phyloP scores from a whole-genome alignment of 2,888 invertebrate species.

The Isotomurus palustris region DNA sequence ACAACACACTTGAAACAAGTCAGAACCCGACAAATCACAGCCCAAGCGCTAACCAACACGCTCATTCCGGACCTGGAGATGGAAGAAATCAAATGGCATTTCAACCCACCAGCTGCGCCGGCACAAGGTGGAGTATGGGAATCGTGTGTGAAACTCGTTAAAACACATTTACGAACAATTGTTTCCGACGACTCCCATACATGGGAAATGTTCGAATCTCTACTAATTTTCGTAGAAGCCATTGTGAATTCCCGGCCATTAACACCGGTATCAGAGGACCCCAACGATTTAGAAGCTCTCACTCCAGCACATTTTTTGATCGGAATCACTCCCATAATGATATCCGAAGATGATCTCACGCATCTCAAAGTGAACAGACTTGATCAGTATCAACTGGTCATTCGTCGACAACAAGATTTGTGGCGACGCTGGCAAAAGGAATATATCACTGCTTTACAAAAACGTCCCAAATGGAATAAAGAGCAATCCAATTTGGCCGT shows the following conservation, averaged over 20 bases:
- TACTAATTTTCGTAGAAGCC: slow-evolving; percentile 41
- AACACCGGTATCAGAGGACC: slow-evolving; percentile 42
- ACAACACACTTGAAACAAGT: slow-evolving; percentile 9
- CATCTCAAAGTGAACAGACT: slow-evolving; percentile 17
- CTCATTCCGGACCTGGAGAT: slow-evolving; percentile 2
- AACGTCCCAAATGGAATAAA: slow-evolving; percentile 3
- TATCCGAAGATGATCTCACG: slow-evolving; percentile 10
- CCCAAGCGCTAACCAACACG: not conserved
- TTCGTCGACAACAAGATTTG: slow-evolving; percentile 9
- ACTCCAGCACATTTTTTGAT: slow-evolving; percentile 48
- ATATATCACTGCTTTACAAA: slow-evolving; percentile 17
- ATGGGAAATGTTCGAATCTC: slow-evolving; percentile 38
- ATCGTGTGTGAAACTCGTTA: slow-evolving; percentile 26
- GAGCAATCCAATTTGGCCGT: slow-evolving; percentile 6
- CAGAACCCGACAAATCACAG: not conserved
- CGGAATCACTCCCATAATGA: slow-evolving; percentile 37
- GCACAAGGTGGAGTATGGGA: slow-evolving; percentile 41
- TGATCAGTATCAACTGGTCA: slow-evolving; percentile 13
- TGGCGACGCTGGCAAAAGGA: slow-evolving; percentile 27
- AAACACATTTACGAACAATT: slow-evolving; percentile 26
- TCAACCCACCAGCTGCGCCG: slow-evolving; percentile 33
- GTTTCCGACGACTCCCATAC: slow-evolving; percentile 21
- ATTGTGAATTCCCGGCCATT: slow-evolving; percentile 46
- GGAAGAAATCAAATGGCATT: slow-evolving; percentile 37
- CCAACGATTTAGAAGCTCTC: slow-evolving; percentile 40